phyloP scores from a whole-genome alignment of 2,888 invertebrate genomes.

The Uropetala carovei region DNA sequence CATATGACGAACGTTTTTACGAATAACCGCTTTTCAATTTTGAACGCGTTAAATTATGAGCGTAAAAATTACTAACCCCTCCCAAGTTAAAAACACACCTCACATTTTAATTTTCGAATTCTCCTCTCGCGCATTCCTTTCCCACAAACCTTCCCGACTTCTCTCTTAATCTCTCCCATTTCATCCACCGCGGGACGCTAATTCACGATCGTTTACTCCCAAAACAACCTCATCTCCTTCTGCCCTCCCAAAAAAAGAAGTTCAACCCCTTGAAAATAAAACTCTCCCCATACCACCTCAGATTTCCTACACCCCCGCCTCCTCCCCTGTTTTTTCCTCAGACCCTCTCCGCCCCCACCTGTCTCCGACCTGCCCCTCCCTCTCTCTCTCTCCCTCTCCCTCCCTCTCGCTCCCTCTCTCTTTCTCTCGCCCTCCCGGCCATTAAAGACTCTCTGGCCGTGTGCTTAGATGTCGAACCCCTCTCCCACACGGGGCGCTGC shows the following conservation, averaged over 20 bases:
- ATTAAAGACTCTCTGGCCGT: background rate
- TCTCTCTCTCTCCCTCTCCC: background rate
- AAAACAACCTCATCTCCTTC: slow-evolving; percentile 48
- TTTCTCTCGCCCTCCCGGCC: background rate
- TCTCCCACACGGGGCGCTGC: background rate
- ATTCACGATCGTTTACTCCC: slow-evolving; percentile 53
- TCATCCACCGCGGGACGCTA: slow-evolving; percentile 51
- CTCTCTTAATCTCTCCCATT: slow-evolving; percentile 38
- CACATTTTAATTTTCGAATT: slow-evolving; percentile 12
- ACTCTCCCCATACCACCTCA: background rate
- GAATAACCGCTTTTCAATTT: background rate
- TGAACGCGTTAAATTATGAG: background rate
- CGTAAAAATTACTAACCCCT: background rate
- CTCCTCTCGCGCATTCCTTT: background rate
- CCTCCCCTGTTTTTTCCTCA: background rate
- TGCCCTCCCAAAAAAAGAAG: background rate
- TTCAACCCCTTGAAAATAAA: background rate
- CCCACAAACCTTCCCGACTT: background rate
- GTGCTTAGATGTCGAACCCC: too few relatives aligned
- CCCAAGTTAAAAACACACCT: background rate
- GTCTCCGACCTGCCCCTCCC: background rate
- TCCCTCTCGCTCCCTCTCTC: background rate
- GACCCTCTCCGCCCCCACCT: background rate
- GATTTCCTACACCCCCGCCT: slow-evolving; percentile 41
- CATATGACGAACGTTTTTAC: background rate